phyloP scores from a whole-genome alignment of 2,888 invertebrate species.

The Chalcosyrphus nemorum region DNA sequence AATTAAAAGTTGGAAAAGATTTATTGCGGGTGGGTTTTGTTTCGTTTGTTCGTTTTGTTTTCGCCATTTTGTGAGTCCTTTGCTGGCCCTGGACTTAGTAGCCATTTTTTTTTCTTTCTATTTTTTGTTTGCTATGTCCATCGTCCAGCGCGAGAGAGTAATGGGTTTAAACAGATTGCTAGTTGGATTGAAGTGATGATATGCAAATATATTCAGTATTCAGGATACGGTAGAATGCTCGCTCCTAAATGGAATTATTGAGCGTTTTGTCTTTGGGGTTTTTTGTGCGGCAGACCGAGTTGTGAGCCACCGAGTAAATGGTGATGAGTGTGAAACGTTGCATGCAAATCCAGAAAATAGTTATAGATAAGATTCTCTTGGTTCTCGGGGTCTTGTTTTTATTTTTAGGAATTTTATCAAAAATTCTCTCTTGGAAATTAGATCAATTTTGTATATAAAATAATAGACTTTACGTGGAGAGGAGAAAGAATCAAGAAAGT shows the following conservation, averaged over 20 bases:
- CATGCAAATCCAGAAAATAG: conserved; percentile 35
- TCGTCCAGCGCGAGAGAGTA: conserved; percentile 30
- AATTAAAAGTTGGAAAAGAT: conserved; percentile 68
- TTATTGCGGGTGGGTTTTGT: conserved; percentile 18
- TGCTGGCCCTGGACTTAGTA: conserved; percentile 4
- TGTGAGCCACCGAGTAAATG: not conserved
- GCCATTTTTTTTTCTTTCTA: not conserved
- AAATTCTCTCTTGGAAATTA: too few species aligned
- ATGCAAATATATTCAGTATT: conserved; percentile 65
- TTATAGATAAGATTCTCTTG: conserved; percentile 9
- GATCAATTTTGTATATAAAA: too few species aligned
- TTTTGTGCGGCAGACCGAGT: not conserved
- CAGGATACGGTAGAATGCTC: conserved; percentile 26
- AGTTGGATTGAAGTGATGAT: conserved; percentile 59
- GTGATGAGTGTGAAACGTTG: conserved; percentile 41
- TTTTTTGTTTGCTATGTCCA: conserved; percentile 10
- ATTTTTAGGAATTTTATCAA: not conserved
- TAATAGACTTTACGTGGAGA: too few species aligned
- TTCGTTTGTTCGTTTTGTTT: not conserved
- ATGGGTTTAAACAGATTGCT: conserved; percentile 51
- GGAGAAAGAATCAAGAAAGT: too few species aligned
- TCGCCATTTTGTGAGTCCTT: not conserved
- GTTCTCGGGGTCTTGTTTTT: not conserved
- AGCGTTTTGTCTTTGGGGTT: conserved; percentile 36
- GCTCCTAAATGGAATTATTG: conserved; percentile 25